These are phyloP conservation scores for Cephus pulcher DNA, from an alignment of 2,888 invertebrate genomes.

Conservation along the genomic window DNA sequence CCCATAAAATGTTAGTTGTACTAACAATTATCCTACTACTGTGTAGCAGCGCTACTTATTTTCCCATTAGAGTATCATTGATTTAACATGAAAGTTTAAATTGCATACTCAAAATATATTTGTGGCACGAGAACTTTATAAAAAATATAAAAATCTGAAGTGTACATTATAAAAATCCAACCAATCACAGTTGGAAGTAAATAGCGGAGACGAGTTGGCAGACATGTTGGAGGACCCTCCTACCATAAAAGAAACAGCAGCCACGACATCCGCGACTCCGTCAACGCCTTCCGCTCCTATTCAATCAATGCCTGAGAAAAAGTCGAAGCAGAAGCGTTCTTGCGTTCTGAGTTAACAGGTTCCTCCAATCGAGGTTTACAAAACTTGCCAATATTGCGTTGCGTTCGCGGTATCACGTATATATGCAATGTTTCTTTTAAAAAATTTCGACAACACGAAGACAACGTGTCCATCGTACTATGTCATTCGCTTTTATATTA, in stretches of 20 bases:
- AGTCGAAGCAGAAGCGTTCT: conserved; percentile 61
- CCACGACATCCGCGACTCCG: conserved; percentile 61
- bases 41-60: too few species aligned
- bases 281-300: conserved; percentile 58
- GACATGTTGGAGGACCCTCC: conserved; percentile 65
- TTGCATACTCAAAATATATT: too few species aligned
- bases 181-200: conserved; percentile 61
- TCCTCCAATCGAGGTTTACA: conserved; percentile 18
- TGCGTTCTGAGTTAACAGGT: conserved; percentile 62
- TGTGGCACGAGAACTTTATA: too few species aligned
- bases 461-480: too few species aligned
- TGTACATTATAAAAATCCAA: background rate
- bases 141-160: background rate
- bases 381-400: conserved; percentile 30
- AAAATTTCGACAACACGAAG: too few species aligned
- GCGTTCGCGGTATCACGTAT: conserved; percentile 30
- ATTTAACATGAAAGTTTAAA: too few species aligned
- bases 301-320: conserved; percentile 58
- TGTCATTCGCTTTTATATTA: conserved; percentile 20
- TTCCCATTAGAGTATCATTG: too few species aligned
- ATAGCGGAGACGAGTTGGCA: conserved; percentile 62
- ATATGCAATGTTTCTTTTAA: too few species aligned
- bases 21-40: too few species aligned
- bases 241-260: conserved; percentile 56
- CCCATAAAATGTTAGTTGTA: too few species aligned